phyloP scores from a whole-genome alignment of 2,888 invertebrate species.

The Eupithecia insigniata region DNA sequence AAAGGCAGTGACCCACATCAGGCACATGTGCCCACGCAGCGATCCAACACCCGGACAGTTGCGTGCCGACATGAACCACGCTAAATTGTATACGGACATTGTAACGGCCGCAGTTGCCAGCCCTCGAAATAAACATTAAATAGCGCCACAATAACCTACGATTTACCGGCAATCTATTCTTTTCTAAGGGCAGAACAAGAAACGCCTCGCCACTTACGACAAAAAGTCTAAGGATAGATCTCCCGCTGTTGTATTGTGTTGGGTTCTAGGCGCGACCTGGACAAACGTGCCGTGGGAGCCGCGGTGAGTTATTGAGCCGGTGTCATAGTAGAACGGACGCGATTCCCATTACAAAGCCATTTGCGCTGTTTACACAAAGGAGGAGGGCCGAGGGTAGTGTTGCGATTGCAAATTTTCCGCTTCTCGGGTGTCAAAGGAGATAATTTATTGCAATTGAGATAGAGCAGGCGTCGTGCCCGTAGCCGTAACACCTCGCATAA shows the following conservation, averaged over 20 bases:
- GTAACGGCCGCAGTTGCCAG: constrained; percentile 65
- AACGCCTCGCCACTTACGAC: constrained; percentile 80
- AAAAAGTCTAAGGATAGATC: constrained; percentile 79
- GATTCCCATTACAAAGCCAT: constrained; percentile 78
- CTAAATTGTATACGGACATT: constrained; percentile 77
- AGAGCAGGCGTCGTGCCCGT: constrained; percentile 63
- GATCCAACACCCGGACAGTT: constrained; percentile 68
- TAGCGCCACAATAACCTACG: constrained; percentile 77
- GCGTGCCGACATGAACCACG: constrained; percentile 73
- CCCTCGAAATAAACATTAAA: constrained; percentile 77
- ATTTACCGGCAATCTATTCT: constrained; percentile 83
- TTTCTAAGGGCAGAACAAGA: constrained; percentile 74
- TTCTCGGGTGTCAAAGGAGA: constrained; percentile 77
- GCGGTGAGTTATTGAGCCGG: constrained; percentile 75
- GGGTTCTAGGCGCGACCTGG: constrained; percentile 73
- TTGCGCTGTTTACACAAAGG: constrained; percentile 78
- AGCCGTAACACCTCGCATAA: constrained; percentile 71
- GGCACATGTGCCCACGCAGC: constrained; percentile 67
- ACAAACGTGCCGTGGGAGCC: constrained; percentile 78
- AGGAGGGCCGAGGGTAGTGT: constrained; percentile 66
- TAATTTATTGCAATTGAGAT: constrained; percentile 81
- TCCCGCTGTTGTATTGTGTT: constrained; percentile 80
- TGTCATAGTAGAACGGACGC: constrained; percentile 72
- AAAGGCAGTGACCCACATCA: constrained; percentile 73
- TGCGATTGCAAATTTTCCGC: constrained; percentile 78